Conservation (phyloP, 1,140 invertebrate genomes). For the Subanguina moxae region DNA sequence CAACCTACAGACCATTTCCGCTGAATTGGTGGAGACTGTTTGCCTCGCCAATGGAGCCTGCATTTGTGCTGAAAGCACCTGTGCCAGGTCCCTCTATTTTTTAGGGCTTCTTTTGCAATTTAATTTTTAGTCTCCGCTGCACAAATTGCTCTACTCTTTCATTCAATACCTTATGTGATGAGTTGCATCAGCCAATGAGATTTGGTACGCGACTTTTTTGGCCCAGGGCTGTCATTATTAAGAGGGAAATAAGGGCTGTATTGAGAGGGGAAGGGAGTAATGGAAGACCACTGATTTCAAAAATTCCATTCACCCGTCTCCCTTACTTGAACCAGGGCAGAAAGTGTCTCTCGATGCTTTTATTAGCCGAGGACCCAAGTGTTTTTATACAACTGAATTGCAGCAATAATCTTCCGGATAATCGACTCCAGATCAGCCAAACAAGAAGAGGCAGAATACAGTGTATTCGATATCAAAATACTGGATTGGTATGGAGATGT, state of each 20-base stretch:
- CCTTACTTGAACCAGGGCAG: no score
- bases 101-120: background rate
- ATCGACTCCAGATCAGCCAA: slow-evolving; percentile 4
- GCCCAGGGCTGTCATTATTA: no score
- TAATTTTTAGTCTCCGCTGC: slow-evolving; percentile 21
- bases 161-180: slow-evolving; percentile 31
- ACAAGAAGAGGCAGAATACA: slow-evolving; percentile 13
- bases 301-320: no score
- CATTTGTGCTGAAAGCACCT: slow-evolving; percentile 43
- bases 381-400: background rate
- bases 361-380: background rate
- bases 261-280: no score
- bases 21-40: slow-evolving; percentile 33
- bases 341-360: no score
- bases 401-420: slow-evolving; percentile 15
- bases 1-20: background rate
- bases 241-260: no score
- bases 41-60: slow-evolving; percentile 40
- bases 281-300: no score
- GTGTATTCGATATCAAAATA: slow-evolving; percentile 26
- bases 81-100: background rate
- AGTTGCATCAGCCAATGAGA: slow-evolving; percentile 21
- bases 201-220: slow-evolving; percentile 23
- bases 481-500: slow-evolving; percentile 33
- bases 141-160: slow-evolving; percentile 28